Evolutionary conservation across 2,113 vertebrate genomes (phyloP), one percentile per base, ranked within the genome.

Genomic region (Siniperca knerii): DNA sequence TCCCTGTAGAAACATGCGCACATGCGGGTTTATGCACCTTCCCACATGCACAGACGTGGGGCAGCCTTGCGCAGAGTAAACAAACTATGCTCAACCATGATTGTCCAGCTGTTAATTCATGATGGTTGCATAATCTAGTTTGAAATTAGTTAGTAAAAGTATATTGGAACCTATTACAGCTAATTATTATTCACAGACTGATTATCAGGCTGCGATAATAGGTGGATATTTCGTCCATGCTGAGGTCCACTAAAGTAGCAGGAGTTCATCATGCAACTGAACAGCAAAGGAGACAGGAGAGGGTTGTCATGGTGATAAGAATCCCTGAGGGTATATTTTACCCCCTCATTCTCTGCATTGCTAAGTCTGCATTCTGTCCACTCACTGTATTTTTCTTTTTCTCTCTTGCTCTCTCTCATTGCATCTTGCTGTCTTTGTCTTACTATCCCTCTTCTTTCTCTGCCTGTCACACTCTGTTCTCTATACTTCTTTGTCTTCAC

Each of bases 271-370:
- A 84, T 83, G 71, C 79, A 83, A 73, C 85, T 66, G 89, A 85
- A 95, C 87, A 86, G 82, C 61, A 67, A 82, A 92, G 87, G 79
- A 91, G 88, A 92, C 82, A 83, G 79, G 80, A 87, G 70, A 79
- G 55, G 68, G 94, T 94, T 91, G 92, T 92, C 92, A 94, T 93
- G 90, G 92, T 82, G 89, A 94, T 92, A 81, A 77, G 67, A 87
- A 87, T 91, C 85, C 83, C 90, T 21, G 65, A 90, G 88, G 81
- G 74, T 61, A 85, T 75, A 92, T 83, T 82, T 75, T 25, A 72
- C 48, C 76, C 83, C 69, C 82, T 77, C 67, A 83, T 92, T 90
- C 77, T 87, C 75, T 82, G 68, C 75, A 83, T 29, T 29, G 29
- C 29, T 75, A 84, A 89, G 88, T 90, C 81, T 86, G 44, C 79